Conservation (phyloP, 2,113 vertebrate species). For the Hirundichthys speculiger region DNA sequence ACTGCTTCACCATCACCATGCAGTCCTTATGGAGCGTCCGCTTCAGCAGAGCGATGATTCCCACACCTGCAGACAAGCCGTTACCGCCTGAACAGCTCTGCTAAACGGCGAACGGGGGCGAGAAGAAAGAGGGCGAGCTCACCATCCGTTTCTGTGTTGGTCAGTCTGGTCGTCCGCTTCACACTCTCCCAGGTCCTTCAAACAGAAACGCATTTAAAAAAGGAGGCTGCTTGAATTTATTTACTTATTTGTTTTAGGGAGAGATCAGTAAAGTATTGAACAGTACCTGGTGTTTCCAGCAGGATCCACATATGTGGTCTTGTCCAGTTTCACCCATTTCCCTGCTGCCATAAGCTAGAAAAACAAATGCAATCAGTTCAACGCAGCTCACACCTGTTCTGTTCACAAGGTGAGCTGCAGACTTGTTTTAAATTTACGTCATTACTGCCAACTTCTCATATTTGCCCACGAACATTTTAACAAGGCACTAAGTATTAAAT, state of each 20-base stretch:
- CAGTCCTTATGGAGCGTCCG: slow-evolving; percentile 96
- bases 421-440: too few relatives aligned
- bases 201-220: not conserved
- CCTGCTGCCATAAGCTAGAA: slow-evolving; percentile 87
- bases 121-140: slow-evolving; percentile 11
- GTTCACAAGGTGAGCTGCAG: too few relatives aligned
- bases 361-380: too few relatives aligned
- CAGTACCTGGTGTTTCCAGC: slow-evolving; percentile 90
- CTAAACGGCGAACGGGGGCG: too few relatives aligned
- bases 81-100: too few relatives aligned
- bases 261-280: not conserved
- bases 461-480: too few relatives aligned
- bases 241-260: not conserved
- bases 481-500: too few relatives aligned
- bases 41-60: slow-evolving; percentile 91
- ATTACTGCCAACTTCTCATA: too few relatives aligned
- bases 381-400: too few relatives aligned
- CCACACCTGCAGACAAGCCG: slow-evolving; percentile 83
- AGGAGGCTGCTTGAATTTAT: not conserved
- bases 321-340: slow-evolving; percentile 92
- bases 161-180: slow-evolving; percentile 89
- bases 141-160: slow-evolving; percentile 87
- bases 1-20: slow-evolving; percentile 95
- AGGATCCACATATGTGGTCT: slow-evolving; percentile 92
- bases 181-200: slow-evolving; percentile 91